Evolutionary conservation across 1,140 invertebrate species (phyloP), one percentile per base, ranked within the genome.

Genomic region (Elymnias hypermnestra): DNA sequence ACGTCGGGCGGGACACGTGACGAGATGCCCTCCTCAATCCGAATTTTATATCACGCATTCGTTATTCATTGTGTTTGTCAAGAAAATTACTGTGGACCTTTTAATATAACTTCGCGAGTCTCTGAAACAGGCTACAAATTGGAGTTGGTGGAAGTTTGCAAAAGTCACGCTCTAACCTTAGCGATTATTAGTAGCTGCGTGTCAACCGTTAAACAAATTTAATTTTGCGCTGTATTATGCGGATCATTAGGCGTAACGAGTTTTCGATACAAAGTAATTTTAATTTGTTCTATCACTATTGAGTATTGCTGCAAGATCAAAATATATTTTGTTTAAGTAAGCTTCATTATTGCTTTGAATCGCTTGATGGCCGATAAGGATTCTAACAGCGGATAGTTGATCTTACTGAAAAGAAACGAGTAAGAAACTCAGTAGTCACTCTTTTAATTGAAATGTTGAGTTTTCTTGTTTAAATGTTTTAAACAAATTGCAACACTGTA

Each of bases 1-100:
- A 83, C 63, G 79, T 65, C 65, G 53, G 57, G 36, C 55, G 67
- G 65, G 57, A 69, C 74, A 74, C 63, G 54, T 69, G 70, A 64
- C 54, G 65, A 66, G 58, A 63, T 63, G 66, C 57, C 62, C 63
- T 72, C 64, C 72, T 72, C 68, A 72, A 77, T 72, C 66, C 72
- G 72, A 76, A 85, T 85, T 82, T 83, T 81, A 85, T 85, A 83
- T 82, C 61, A 69, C 63, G 59, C 67, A 76, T 82, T 78, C 68
- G 63, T 83, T 76, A 81, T 77, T 83, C 74, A 73, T 78, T 68
- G 67, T 70, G 76, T 81, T 81, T 81, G 78, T 73, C 67, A 73
- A 79, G 73, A 75, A 79, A 75, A 79, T 83, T 79, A 83, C 72
- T 70, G 67, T 72, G 64, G 67, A 63, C 72, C 68, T 83, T 79